A percentile compares a stretch with the other conserved stretches of the same genome.
Conservation (phyloP, 2,888 invertebrate species). For the Synergus laeviventris region DNA sequence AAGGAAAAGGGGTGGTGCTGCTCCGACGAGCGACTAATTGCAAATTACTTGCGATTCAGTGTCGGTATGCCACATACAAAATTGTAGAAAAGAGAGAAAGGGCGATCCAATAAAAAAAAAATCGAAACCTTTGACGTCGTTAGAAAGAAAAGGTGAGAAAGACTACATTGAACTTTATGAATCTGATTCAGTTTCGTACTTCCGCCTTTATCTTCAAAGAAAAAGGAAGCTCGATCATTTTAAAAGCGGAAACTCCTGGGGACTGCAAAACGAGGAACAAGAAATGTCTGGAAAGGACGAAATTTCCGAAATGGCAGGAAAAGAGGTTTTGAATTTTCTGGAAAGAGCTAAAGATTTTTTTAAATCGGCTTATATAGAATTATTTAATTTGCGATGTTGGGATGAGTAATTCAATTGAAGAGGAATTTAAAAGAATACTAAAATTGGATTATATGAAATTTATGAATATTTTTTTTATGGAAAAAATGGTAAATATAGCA, state of each 20-base stretch:
- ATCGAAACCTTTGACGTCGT: slow-evolving; percentile 25
- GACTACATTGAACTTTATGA: slow-evolving; percentile 39
- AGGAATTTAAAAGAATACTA: no score
- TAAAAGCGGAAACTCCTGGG: slow-evolving; percentile 25
- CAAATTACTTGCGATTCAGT: slow-evolving; percentile 46
- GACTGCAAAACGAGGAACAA: slow-evolving; percentile 16
- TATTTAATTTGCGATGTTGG: no score
- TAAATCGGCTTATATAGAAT: background rate
- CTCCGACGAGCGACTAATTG: slow-evolving; percentile 44
- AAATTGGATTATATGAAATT: no score
- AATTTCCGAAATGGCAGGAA: slow-evolving; percentile 25
- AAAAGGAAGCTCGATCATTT: slow-evolving; percentile 35
- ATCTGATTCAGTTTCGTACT: slow-evolving; percentile 34
- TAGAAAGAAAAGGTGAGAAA: slow-evolving; percentile 21
- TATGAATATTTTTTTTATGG: no score
- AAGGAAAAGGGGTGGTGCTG: slow-evolving; percentile 40
- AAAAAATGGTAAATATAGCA: no score
- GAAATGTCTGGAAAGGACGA: background rate
- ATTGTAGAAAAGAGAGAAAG: slow-evolving; percentile 23
- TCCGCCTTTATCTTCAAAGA: slow-evolving; percentile 24
- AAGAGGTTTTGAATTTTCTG: slow-evolving; percentile 10
- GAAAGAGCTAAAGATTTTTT: slow-evolving; percentile 2
- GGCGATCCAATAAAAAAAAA: slow-evolving; percentile 15
- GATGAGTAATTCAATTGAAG: no score
- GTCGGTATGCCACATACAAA: slow-evolving; percentile 40